Conservation (phyloP, 2,888 invertebrate species). For the Hyposoter dolosus region DNA sequence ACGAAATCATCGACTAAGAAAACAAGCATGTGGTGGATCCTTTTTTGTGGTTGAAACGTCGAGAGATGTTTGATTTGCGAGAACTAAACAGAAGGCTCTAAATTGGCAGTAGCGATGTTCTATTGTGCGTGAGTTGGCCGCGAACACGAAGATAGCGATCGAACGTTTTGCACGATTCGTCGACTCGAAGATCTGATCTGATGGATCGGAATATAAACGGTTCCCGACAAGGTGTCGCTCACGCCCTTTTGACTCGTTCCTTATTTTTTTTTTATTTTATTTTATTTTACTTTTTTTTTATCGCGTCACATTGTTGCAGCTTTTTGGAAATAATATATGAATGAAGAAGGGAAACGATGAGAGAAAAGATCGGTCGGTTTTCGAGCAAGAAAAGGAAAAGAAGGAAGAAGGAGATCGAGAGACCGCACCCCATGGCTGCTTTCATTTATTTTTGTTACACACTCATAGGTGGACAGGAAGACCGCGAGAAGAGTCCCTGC, state of each 20-base stretch:
- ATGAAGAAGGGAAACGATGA: constrained; percentile 42
- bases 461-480: constrained; percentile 61
- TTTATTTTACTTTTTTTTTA: constrained; percentile 39
- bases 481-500: constrained; percentile 50
- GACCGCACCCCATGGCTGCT: constrained; percentile 59
- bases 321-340: constrained; percentile 40
- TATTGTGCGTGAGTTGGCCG: constrained; percentile 21
- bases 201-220: constrained; percentile 64
- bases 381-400: constrained; percentile 40
- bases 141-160: constrained; percentile 58
- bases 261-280: constrained; percentile 4
- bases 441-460: constrained; percentile 54
- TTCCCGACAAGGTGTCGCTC: constrained; percentile 64
- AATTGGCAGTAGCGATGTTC: constrained; percentile 16
- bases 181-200: constrained; percentile 52
- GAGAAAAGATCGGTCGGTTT: constrained; percentile 57
- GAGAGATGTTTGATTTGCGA: not conserved
- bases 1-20: not conserved
- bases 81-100: constrained; percentile 6
- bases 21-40: not conserved
- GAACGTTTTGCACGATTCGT: constrained; percentile 29
- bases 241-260: constrained; percentile 66
- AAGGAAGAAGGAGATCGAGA: constrained; percentile 4
- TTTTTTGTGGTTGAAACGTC: not conserved
- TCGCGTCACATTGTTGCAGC: constrained; percentile 51